These are phyloP conservation scores for Phlogophora meticulosa DNA, from an alignment of 2,888 invertebrate genomes.

Conservation along the genomic window DNA sequence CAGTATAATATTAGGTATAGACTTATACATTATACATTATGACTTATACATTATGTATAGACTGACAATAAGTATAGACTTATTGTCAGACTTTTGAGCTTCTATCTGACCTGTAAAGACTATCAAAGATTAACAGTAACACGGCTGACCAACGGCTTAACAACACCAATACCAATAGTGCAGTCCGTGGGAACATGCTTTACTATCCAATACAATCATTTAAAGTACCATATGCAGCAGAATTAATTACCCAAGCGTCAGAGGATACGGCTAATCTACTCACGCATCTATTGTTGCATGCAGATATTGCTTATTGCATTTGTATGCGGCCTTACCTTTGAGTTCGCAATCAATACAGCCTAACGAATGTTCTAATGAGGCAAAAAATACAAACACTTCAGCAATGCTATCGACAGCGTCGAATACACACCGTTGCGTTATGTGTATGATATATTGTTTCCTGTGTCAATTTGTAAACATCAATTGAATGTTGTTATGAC, in stretches of 20 bases:
- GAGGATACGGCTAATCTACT: constrained; percentile 34
- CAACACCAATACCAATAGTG: too few species aligned
- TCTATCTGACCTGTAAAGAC: too few species aligned
- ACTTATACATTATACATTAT: too few species aligned
- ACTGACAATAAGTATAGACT: too few species aligned
- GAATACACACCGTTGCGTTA: constrained; percentile 21
- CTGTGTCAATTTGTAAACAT: constrained; percentile 29
- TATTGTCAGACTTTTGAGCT: too few species aligned
- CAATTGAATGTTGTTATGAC: neutral
- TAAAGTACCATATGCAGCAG: constrained; percentile 11
- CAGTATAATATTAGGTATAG: too few species aligned
- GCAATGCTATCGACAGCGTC: constrained; percentile 21
- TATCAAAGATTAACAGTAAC: too few species aligned
- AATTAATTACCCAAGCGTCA: constrained; percentile 46
- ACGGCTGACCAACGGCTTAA: too few species aligned
- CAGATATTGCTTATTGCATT: constrained; percentile 26
- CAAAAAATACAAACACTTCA: constrained; percentile 9
- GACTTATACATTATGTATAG: too few species aligned
- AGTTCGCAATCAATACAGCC: constrained; percentile 7
- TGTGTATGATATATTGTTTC: constrained; percentile 33
- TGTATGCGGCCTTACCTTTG: constrained; percentile 6
- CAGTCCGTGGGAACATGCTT: constrained; percentile 42
- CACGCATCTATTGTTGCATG: constrained; percentile 36
- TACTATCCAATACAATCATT: constrained; percentile 33
- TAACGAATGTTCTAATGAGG: constrained; percentile 9